Evolutionary conservation across 23 tunicate species (phyloP), one percentile per base, ranked within the genome.

Genomic region (Oikopleura vanhoeffeni): DNA sequence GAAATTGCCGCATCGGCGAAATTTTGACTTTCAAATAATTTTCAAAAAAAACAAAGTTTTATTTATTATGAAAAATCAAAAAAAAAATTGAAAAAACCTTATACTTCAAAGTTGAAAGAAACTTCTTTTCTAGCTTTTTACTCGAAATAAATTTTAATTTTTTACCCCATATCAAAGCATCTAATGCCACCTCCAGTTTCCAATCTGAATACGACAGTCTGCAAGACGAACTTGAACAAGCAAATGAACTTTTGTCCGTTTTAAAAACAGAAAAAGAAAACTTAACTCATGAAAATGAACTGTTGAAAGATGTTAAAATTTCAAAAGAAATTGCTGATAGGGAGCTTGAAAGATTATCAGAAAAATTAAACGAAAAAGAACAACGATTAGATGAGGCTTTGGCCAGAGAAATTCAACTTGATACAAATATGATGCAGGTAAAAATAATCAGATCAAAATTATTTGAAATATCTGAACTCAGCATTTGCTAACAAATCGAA

Each of bases 401-500:
- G 79, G 79, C 27, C 4, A 71, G 79, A 32, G 79, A 71, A 71
- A 30, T 71, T 30, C 79, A 71, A 30, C 79, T 71, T 24, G 79
- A 71, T 30, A 2, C 79, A 71, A 18, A 28, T 18, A 71, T 32
- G 3, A 30, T 30, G 27, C 79, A 71, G 79, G 79, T 71, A 71
- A n/a, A n/a, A n/a, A n/a, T n/a, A n/a, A n/a, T n/a, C n/a, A n/a
- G n/a, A n/a, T n/a, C n/a, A n/a, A n/a, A n/a, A n/a, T n/a, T n/a
- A n/a, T n/a, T n/a, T n/a, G n/a, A n/a, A n/a, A n/a, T n/a, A n/a
- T n/a, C n/a, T n/a, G n/a, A n/a, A n/a, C n/a, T n/a, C n/a, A n/a
- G n/a, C n/a, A n/a, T n/a, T n/a, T n/a, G n/a, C n/a, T n/a, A n/a
- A n/a, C n/a, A n/a, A n/a, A n/a, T n/a, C n/a, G n/a, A n/a, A n/a